phyloP scores from a whole-genome alignment of 2,797 vertebrate genomes.

The Pelochelys cantorii region DNA sequence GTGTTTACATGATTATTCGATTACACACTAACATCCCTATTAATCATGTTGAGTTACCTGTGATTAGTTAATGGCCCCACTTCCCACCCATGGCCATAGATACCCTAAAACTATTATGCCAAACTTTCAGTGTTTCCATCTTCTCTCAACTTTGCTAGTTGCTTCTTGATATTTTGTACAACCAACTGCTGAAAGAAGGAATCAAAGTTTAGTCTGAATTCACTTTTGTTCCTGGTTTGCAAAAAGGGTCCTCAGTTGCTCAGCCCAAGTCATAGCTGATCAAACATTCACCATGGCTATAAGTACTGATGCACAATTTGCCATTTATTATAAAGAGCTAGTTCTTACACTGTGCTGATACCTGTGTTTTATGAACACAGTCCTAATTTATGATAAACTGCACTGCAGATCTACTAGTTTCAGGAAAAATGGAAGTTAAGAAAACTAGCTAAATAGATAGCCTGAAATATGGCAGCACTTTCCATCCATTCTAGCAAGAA shows the following conservation, averaged over 20 bases:
- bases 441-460: neutral
- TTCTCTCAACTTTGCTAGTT: neutral
- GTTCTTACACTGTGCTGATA: neutral
- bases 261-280: neutral
- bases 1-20: too few relatives aligned
- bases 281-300: slow-evolving; percentile 43
- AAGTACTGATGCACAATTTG: slow-evolving; percentile 13
- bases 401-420: neutral
- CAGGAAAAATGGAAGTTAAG: neutral
- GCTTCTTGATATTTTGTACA: neutral
- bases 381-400: neutral
- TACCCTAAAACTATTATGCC: neutral
- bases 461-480: neutral
- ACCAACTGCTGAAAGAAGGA: neutral
- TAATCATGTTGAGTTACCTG: too few relatives aligned
- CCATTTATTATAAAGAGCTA: neutral
- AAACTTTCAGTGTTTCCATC: neutral
- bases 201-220: neutral
- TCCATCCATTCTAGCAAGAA: neutral
- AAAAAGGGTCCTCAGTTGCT: neutral
- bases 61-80: too few relatives aligned
- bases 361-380: neutral
- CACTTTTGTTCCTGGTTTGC: neutral
- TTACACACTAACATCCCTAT: too few relatives aligned
- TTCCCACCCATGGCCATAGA: neutral